Base-by-base conservation (phyloP, 2,888 invertebrate species). In the Bellardia bayeri region DNA sequence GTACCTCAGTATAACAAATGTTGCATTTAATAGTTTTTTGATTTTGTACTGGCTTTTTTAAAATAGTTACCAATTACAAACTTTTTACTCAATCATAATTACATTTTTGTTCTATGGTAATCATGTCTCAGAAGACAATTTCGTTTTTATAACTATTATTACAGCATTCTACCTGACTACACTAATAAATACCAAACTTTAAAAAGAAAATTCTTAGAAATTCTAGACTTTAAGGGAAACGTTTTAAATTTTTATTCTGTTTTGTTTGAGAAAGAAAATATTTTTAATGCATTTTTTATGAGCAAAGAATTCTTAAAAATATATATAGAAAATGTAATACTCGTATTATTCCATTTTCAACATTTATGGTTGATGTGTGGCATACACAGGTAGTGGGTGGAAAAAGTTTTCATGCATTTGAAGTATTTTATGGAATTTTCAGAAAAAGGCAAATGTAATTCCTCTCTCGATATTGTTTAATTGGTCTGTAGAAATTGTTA, bases 251-350 rank as follows among this genome's bases (percentile, higher is more conserved):
- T 56, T 23, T 56, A 23, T 2, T 23, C 23, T 14, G 3, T 23
- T 9, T 54, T 56, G 23, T 56, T 23, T 16, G 16, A 56, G 9
- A 56, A 23, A 56, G 11, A 13, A 13, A 40, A 56, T 51, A 33
- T 33, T 56, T 72, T 56, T 72, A 16, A 56, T 72, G 40, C 11
- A 56, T 40, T 42, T 72, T 72, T 72, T 56, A 72, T 72, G 56
- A 58, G 72, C 8, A 13, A 23, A 42, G 16, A 23, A 66, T 42
- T 42, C 8, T 42, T 42, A 45, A 66, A 42, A 58, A 37, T 7
- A 63, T 13, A 13, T 63, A 63, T 54, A 11, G 16, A 61, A 79
- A 69, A 68, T 58, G 13, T 33, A 58, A 37, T n/a, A 40, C 14
- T 64, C 4, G 33, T 54, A 5, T 69, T 16, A 30, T 42, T 42